phyloP scores from a whole-genome alignment of 2,797 vertebrate species.

The Simalia tracyae region DNA sequence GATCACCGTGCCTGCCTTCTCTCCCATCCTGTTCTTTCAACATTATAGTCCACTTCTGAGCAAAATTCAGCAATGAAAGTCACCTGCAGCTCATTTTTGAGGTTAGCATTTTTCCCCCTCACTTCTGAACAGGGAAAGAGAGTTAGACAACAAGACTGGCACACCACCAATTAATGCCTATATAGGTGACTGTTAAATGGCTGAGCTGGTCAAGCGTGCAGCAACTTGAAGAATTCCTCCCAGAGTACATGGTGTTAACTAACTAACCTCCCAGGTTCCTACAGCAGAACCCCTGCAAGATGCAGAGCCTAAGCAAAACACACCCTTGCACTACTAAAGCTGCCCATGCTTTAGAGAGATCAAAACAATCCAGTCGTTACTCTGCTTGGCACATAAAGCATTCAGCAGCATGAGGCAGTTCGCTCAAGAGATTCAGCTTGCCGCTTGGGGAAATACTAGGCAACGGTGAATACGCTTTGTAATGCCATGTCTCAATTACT shows the following conservation, averaged over 20 bases:
- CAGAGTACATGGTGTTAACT: background rate
- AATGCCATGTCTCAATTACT: background rate
- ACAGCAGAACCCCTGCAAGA: background rate
- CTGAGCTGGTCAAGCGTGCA: background rate
- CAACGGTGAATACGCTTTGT: background rate
- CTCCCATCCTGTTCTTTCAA: background rate
- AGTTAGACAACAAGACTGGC: background rate
- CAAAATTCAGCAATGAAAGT: background rate
- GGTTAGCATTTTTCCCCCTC: background rate
- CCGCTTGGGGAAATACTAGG: background rate
- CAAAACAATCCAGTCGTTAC: background rate
- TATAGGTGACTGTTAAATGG: background rate
- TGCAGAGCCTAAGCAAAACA: background rate
- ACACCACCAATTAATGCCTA: background rate
- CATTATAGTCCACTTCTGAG: background rate
- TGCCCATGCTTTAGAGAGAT: background rate
- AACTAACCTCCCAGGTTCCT: background rate
- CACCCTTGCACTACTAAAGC: background rate
- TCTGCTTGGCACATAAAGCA: background rate
- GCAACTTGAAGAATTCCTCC: background rate
- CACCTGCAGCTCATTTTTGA: no score
- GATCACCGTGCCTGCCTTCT: background rate
- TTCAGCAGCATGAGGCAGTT: background rate
- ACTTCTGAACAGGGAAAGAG: background rate
- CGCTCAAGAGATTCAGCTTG: background rate